Evolutionary conservation across 2,797 vertebrate genomes (phyloP).

Genomic region (Phaenicophaeus curvirostris): DNA sequence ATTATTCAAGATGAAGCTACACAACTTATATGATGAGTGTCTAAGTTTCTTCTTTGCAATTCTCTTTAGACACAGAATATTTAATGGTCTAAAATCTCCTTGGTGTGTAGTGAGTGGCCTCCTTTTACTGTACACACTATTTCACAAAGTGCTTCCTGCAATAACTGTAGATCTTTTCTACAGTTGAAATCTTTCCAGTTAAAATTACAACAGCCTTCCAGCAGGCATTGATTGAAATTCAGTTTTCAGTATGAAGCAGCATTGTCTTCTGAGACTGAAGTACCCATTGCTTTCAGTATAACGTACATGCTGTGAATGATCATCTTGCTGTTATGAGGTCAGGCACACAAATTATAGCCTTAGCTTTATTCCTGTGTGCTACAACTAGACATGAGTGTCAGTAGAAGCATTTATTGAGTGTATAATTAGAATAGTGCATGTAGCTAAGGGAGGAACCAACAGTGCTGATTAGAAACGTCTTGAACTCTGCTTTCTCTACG

Average conservation of each 20-base stretch:
- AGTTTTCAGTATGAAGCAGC: background rate
- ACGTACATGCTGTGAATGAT: background rate
- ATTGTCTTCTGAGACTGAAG: background rate
- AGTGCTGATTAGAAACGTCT: background rate
- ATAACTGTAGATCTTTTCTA: background rate
- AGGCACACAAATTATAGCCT: background rate
- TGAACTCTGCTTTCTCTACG: too few species aligned
- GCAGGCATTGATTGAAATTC: background rate
- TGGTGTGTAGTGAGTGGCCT: fast-evolving
- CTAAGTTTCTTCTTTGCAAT: background rate
- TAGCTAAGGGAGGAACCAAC: background rate
- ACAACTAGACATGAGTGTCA: background rate
- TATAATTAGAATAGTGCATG: background rate
- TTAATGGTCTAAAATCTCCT: background rate
- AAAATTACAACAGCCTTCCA: background rate
- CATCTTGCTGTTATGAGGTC: background rate
- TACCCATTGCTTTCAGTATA: background rate
- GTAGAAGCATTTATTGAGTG: background rate
- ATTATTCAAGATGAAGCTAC: background rate
- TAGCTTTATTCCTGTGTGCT: background rate
- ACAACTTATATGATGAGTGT: background rate
- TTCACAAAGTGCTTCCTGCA: fast-evolving
- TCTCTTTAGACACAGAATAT: background rate
- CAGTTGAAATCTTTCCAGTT: background rate
- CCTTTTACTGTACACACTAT: background rate